These are phyloP conservation scores for Oxyruncus cristatus DNA, from an alignment of 2,113 vertebrate genomes.

Conservation along the genomic window DNA sequence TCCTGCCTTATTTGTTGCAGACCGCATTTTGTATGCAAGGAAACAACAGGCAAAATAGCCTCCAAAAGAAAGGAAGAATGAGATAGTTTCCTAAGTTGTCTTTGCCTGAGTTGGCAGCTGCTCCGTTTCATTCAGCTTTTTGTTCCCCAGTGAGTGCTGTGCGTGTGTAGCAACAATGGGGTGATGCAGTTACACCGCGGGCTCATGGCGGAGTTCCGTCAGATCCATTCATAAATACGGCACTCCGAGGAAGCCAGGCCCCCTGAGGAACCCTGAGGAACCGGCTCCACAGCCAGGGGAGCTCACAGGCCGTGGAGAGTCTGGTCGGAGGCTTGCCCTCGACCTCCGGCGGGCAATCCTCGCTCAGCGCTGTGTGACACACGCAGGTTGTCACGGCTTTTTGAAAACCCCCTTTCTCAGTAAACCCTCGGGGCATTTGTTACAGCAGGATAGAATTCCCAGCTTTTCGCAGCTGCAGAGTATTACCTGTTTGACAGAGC, in stretches of 20 bases:
- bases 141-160: slow-evolving; percentile 76
- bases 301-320: background rate
- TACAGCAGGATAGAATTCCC: background rate
- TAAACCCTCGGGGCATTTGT: fast-evolving
- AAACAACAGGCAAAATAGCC: slow-evolving; percentile 72
- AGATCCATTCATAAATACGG: slow-evolving; percentile 65
- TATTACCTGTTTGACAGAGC: background rate
- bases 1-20: slow-evolving; percentile 61
- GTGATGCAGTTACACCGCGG: slow-evolving; percentile 67
- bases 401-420: background rate
- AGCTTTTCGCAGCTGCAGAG: background rate
- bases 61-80: slow-evolving; percentile 77
- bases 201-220: slow-evolving; percentile 72
- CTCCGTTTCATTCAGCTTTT: slow-evolving; percentile 78
- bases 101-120: slow-evolving; percentile 79
- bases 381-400: background rate
- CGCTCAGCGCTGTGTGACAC: background rate
- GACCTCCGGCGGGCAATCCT: background rate
- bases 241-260: slow-evolving; percentile 58
- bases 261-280: background rate
- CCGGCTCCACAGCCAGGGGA: background rate
- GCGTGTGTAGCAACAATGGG: slow-evolving; percentile 78
- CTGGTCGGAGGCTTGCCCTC: slow-evolving; percentile 26
- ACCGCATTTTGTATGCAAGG: slow-evolving; percentile 79
- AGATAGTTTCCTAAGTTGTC: slow-evolving; percentile 82